phyloP scores from a whole-genome alignment of 1,140 invertebrate genomes.

The Nasonia longicornis region DNA sequence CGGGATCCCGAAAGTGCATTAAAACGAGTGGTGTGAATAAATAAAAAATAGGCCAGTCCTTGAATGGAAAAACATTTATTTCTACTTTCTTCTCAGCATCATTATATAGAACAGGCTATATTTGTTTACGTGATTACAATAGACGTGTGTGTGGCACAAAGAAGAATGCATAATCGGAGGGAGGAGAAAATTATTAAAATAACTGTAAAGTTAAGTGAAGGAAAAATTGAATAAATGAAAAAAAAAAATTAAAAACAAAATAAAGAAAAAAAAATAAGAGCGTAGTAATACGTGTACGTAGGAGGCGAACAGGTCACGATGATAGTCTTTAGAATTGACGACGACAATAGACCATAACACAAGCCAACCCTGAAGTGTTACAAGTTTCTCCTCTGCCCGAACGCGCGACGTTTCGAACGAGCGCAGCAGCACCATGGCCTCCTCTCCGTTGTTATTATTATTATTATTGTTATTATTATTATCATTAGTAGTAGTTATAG shows the following conservation, averaged over 20 bases:
- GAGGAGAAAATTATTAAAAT: slow-evolving; percentile 43
- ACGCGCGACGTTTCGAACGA: not conserved
- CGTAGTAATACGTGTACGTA: slow-evolving; percentile 28
- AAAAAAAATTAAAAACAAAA: slow-evolving; percentile 16
- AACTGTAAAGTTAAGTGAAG: slow-evolving; percentile 21
- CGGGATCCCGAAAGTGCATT: slow-evolving; percentile 56
- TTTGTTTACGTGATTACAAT: slow-evolving; percentile 45
- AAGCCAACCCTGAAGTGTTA: slow-evolving; percentile 14
- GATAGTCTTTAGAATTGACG: slow-evolving; percentile 12
- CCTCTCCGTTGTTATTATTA: not conserved
- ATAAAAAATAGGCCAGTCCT: slow-evolving; percentile 66
- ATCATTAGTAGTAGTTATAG: not conserved
- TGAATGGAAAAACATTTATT: slow-evolving; percentile 71
- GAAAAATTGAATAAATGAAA: slow-evolving; percentile 18
- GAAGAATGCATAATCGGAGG: slow-evolving; percentile 15
- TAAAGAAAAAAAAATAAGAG: slow-evolving; percentile 18
- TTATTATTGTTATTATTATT: not conserved
- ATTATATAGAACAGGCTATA: slow-evolving; percentile 47
- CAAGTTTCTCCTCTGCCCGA: not conserved
- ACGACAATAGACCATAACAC: slow-evolving; percentile 10
- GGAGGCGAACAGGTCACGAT: slow-evolving; percentile 15
- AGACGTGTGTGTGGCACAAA: slow-evolving; percentile 35
- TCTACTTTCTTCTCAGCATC: slow-evolving; percentile 61
- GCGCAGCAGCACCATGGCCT: not conserved
- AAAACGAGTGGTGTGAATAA: slow-evolving; percentile 60